Conservation (phyloP, 2,113 vertebrate species). For the Patagioenas fasciata region DNA sequence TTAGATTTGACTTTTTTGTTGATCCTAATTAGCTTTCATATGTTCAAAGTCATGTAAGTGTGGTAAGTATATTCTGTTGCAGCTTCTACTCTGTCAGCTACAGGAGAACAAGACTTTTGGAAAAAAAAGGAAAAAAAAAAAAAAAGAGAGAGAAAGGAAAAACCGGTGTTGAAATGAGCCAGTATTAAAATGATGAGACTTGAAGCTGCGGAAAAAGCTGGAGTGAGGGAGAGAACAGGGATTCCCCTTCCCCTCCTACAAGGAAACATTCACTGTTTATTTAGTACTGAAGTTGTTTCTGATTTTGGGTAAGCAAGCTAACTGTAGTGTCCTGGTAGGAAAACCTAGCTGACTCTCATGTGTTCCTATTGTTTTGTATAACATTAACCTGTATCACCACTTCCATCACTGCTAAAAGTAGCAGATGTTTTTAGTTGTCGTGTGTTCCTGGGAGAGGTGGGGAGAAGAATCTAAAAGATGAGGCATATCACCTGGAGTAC, state of each 20-base stretch:
- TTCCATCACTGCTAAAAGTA: background rate
- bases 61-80: background rate
- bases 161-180: background rate
- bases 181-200: background rate
- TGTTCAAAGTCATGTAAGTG: background rate
- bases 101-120: conserved; percentile 23
- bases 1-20: background rate
- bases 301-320: background rate
- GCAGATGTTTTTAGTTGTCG: background rate
- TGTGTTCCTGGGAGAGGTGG: background rate
- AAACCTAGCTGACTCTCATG: background rate
- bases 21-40: background rate
- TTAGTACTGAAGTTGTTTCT: background rate
- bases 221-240: background rate
- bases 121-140: too few relatives aligned
- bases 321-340: background rate
- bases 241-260: conserved; percentile 1
- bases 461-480: background rate
- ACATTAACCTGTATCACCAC: background rate
- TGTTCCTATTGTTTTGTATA: background rate
- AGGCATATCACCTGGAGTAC: background rate
- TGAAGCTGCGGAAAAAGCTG: background rate
- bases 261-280: background rate
- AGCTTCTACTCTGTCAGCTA: background rate
- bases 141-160: conserved; percentile 19